Conservation (phyloP, 2,888 invertebrate species). For the Monopis laevigella region DNA sequence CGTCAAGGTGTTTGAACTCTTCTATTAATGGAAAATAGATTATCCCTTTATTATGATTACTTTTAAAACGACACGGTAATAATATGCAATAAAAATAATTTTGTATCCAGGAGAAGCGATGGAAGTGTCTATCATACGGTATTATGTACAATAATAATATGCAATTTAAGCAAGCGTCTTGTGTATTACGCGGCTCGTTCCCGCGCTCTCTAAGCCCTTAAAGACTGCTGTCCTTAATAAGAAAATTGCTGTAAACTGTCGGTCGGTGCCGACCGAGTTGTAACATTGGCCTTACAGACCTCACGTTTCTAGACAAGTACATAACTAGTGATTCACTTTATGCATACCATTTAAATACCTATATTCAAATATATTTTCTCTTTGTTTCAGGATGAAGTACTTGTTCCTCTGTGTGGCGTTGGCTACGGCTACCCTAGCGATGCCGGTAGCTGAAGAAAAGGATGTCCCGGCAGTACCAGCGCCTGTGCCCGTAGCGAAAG, state of each 20-base stretch:
- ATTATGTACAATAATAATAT: constrained; percentile 3
- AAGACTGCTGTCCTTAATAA: constrained; percentile 51
- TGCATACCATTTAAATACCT: too few species aligned
- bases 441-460: constrained; percentile 68
- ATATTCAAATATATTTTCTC: constrained; percentile 30
- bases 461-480: constrained; percentile 31
- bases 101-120: background rate
- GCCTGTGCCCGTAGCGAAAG: constrained; percentile 35
- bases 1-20: constrained; percentile 34
- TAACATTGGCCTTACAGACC: constrained; percentile 63
- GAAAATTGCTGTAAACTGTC: constrained; percentile 51
- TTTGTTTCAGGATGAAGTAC: constrained; percentile 71
- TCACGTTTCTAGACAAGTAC: constrained; percentile 48
- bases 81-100: background rate
- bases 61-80: background rate
- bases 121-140: constrained; percentile 2
- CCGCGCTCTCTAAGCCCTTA: constrained; percentile 46
- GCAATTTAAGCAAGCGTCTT: constrained; percentile 1
- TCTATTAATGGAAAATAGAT: constrained; percentile 35
- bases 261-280: constrained; percentile 36
- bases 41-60: constrained; percentile 20
- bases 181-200: constrained; percentile 26
- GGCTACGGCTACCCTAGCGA: constrained; percentile 63
- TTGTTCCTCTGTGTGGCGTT: constrained; percentile 69
- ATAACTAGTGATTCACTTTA: constrained; percentile 21